These are phyloP conservation scores for Elymnias hypermnestra DNA, from an alignment of 1,140 invertebrate species.

Conservation along the genomic window DNA sequence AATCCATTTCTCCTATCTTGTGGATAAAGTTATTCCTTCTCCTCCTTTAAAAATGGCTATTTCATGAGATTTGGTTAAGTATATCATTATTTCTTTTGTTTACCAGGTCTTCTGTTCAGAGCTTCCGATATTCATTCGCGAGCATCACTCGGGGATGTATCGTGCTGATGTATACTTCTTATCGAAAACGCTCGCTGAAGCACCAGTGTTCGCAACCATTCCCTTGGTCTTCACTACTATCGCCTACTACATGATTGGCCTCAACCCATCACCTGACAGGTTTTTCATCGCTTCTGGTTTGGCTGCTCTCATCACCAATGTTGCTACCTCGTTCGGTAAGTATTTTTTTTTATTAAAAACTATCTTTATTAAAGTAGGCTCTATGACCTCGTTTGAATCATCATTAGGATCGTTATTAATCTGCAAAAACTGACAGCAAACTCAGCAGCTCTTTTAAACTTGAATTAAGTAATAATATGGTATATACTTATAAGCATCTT, in stretches of 20 bases:
- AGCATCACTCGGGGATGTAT: conserved; percentile 95
- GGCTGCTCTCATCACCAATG: conserved; percentile 90
- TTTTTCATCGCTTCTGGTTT: conserved; percentile 87
- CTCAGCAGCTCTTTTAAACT: too few species aligned
- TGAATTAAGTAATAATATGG: too few species aligned
- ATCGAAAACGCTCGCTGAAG: conserved; percentile 92
- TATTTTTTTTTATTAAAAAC: not conserved
- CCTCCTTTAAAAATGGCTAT: too few species aligned
- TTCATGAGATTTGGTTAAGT: too few species aligned
- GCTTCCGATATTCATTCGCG: conserved; percentile 92
- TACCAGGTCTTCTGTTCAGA: conserved; percentile 93
- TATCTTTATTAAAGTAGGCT: not conserved
- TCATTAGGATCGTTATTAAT: too few species aligned
- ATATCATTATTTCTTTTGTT: too few species aligned
- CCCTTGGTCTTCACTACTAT: conserved; percentile 91
- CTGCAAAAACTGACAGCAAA: too few species aligned
- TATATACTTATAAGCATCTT: too few species aligned
- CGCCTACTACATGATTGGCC: conserved; percentile 91
- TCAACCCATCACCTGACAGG: conserved; percentile 82
- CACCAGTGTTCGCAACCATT: conserved; percentile 87
- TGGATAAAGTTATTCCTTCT: too few species aligned
- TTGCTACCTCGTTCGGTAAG: conserved; percentile 93
- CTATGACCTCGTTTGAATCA: too few species aligned
- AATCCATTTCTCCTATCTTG: too few species aligned
- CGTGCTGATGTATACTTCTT: conserved; percentile 95